phyloP scores from a whole-genome alignment of 2,797 vertebrate species.

The Bovichtus variegatus region DNA sequence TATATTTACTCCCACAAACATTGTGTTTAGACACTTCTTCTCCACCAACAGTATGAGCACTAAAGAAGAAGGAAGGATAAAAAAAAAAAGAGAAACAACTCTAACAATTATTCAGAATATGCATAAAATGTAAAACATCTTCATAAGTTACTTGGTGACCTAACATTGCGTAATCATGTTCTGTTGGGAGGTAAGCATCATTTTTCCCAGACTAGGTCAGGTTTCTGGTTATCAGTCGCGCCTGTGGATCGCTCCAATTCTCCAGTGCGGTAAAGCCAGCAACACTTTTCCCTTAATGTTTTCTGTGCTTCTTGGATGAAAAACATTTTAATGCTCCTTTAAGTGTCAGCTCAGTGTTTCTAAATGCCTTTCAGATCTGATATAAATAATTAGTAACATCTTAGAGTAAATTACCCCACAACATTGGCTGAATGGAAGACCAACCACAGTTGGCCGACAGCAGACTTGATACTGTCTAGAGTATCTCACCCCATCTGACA shows the following conservation, averaged over 20 bases:
- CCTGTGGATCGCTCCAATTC: constrained; percentile 51
- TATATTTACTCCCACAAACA: constrained; percentile 34
- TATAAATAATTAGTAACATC: constrained; percentile 44
- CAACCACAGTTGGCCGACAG: neutral
- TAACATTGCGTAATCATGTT: constrained; percentile 41
- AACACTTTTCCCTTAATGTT: constrained; percentile 44
- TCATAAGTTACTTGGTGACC: constrained; percentile 45
- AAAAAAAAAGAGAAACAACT: neutral
- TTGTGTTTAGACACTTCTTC: constrained; percentile 13
- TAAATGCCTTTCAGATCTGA: constrained; percentile 41
- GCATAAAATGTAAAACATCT: constrained; percentile 21
- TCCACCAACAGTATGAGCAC: neutral
- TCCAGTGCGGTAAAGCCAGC: constrained; percentile 54
- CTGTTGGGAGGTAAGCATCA: constrained; percentile 44
- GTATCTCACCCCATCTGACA: constrained; percentile 14
- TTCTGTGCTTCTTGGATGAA: constrained; percentile 41
- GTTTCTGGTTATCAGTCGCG: constrained; percentile 43
- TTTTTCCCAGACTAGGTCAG: constrained; percentile 68
- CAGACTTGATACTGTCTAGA: constrained; percentile 8
- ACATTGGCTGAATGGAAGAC: constrained; percentile 15
- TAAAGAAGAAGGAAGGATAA: neutral
- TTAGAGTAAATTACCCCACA: constrained; percentile 25
- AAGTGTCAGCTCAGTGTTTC: constrained; percentile 31
- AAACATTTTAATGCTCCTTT: constrained; percentile 40
- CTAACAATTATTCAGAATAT: neutral